Percentiles rank a stretch among this genome's conserved stretches.
These are phyloP conservation scores for Tachycineta bicolor DNA, from an alignment of 2,113 vertebrate species.

Conservation along the genomic window DNA sequence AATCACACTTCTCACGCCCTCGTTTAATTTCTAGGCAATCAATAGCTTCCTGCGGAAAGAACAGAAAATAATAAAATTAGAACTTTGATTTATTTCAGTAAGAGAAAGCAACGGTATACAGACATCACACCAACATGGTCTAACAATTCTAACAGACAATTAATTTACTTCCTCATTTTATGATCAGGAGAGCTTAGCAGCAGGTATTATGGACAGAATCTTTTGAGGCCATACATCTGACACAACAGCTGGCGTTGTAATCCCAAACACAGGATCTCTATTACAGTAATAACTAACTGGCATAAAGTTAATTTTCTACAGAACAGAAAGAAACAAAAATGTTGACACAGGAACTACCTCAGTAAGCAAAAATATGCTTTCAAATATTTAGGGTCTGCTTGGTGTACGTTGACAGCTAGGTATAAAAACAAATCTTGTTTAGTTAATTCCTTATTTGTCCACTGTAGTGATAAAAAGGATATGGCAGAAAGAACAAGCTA, in stretches of 20 bases:
- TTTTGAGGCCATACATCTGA: neutral
- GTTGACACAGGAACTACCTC: neutral
- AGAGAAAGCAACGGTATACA: neutral
- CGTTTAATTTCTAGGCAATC: constrained; percentile 29
- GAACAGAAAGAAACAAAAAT: neutral
- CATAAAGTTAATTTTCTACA: neutral
- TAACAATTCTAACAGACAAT: neutral
- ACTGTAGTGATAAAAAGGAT: neutral
- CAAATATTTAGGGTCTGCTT: neutral
- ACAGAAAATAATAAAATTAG: constrained; percentile 32
- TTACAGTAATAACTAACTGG: neutral
- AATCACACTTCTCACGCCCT: constrained; percentile 21
- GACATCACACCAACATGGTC: neutral
- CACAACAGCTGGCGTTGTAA: neutral
- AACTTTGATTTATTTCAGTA: neutral
- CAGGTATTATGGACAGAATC: neutral
- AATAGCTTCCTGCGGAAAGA: constrained; percentile 53
- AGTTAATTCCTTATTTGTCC: neutral
- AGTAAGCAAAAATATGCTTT: neutral
- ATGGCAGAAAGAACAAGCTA: neutral
- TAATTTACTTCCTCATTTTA: neutral
- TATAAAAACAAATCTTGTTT: neutral
- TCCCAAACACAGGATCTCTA: neutral
- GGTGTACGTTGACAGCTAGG: neutral
- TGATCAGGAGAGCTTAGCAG: neutral